A percentile compares a stretch with the other conserved stretches of the same genome.
Conservation (phyloP, 2,888 invertebrate species). For the Drosophila austrosaltans region DNA sequence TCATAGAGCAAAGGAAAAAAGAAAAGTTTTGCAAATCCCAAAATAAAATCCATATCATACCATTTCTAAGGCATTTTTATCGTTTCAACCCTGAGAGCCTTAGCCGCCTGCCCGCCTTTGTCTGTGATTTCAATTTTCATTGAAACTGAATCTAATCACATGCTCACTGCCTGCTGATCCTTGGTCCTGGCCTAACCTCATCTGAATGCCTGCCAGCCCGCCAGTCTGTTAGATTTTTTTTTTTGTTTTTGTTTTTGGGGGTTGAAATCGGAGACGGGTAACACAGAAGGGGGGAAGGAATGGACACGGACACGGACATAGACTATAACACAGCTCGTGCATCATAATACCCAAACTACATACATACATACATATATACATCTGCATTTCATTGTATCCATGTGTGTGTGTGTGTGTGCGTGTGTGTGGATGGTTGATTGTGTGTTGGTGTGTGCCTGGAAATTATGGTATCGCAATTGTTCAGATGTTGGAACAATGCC, state of each 20-base stretch:
- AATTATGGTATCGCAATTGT: conserved; percentile 71
- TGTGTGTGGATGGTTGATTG: conserved; percentile 19
- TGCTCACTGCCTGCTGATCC: conserved; percentile 69
- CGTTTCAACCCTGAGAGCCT: conserved; percentile 29
- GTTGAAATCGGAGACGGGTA: conserved; percentile 45
- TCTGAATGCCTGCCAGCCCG: conserved; percentile 21
- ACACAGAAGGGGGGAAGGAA: not conserved
- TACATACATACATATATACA: conserved; percentile 22
- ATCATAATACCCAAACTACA: conserved; percentile 56
- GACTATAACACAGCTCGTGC: conserved; percentile 46
- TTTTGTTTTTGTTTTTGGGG: conserved; percentile 39
- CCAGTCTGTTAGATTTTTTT: not conserved
- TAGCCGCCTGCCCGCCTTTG: conserved; percentile 49
- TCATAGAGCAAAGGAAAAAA: conserved; percentile 15
- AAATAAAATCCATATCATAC: conserved; percentile 43
- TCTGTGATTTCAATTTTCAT: conserved; percentile 79
- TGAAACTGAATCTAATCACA: conserved; percentile 82
- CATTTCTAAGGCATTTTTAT: conserved; percentile 45
- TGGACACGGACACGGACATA: conserved; percentile 17
- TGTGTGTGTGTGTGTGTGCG: conserved; percentile 28
- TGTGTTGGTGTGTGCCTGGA: conserved; percentile 44
- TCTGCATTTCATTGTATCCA: conserved; percentile 15
- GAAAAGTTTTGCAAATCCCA: conserved; percentile 56
- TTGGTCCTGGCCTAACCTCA: conserved; percentile 35
- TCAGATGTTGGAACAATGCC: conserved; percentile 70